phyloP scores from a whole-genome alignment of 2,888 invertebrate genomes.

The Tupiocoris notatus region DNA sequence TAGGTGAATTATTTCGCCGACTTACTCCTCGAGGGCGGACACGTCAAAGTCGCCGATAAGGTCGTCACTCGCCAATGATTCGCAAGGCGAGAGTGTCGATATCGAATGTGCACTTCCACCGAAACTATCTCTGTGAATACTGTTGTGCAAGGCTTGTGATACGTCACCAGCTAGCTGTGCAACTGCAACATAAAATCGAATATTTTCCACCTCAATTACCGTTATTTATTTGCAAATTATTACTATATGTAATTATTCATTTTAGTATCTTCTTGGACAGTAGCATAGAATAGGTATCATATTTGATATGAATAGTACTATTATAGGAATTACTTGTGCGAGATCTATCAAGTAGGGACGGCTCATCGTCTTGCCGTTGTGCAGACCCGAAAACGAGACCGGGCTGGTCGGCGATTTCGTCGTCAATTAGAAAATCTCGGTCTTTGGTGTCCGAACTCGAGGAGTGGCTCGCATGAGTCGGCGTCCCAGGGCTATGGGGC shows the following conservation, averaged over 20 bases:
- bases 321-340: slow-evolving; percentile 39
- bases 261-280: too few species aligned
- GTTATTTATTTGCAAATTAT: too few species aligned
- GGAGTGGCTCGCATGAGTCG: slow-evolving; percentile 75
- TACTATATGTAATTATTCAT: too few species aligned
- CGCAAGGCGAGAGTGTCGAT: slow-evolving; percentile 78
- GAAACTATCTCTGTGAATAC: slow-evolving; percentile 24
- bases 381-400: slow-evolving; percentile 72
- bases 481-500: slow-evolving; percentile 66
- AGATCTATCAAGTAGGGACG: slow-evolving; percentile 36
- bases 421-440: slow-evolving; percentile 78
- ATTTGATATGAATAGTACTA: too few species aligned
- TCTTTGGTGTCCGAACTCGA: slow-evolving; percentile 74
- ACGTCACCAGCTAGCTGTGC: slow-evolving; percentile 45
- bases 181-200: slow-evolving; percentile 44
- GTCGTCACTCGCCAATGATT: slow-evolving; percentile 82
- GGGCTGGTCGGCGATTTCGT: slow-evolving; percentile 89
- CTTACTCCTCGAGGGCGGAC: slow-evolving; percentile 57
- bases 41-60: slow-evolving; percentile 83
- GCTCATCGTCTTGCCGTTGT: slow-evolving; percentile 25
- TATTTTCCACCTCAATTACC: too few species aligned
- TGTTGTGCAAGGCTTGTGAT: slow-evolving; percentile 44
- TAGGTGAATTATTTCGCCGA: neutral
- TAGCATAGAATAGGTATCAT: too few species aligned
- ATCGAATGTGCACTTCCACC: slow-evolving; percentile 57